phyloP scores from a whole-genome alignment of 2,113 vertebrate genomes.

The Saccopteryx leptura region DNA sequence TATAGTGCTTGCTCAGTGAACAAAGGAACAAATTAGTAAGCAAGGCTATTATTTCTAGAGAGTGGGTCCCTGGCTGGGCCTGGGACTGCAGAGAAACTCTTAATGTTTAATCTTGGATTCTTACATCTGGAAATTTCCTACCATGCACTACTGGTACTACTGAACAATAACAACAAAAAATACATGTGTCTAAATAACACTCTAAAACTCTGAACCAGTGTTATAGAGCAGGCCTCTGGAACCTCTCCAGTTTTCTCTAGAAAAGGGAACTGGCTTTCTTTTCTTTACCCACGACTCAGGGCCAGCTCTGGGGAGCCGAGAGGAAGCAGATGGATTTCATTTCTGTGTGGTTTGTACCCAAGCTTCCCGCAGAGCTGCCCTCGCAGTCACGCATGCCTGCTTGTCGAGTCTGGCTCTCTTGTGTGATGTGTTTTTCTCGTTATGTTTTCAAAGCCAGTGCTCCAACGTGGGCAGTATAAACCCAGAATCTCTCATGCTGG shows the following conservation, averaged over 20 bases:
- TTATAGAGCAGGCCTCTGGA: not conserved
- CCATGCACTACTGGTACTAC: accelerated
- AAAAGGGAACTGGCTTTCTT: not conserved
- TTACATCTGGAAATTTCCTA: not conserved
- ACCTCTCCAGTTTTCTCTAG: not conserved
- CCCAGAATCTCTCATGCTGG: not conserved
- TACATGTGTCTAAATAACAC: not conserved
- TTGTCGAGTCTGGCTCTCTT: not conserved
- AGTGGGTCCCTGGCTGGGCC: not conserved
- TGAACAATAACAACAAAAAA: not conserved
- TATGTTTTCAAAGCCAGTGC: not conserved
- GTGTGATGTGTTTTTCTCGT: not conserved
- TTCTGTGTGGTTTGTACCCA: not conserved
- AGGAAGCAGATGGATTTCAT: constrained; percentile 4
- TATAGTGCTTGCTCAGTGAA: not conserved
- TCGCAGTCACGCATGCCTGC: not conserved
- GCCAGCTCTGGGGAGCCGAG: not conserved
- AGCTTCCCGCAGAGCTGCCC: not conserved
- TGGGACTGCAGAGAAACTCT: not conserved
- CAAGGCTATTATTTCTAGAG: not conserved
- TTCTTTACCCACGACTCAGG: not conserved
- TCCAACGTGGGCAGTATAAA: not conserved
- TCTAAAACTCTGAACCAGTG: not conserved
- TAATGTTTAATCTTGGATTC: not conserved
- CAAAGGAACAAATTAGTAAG: not conserved